Base-by-base conservation (phyloP, 2,888 invertebrate species). In the Campoletis raptor region DNA sequence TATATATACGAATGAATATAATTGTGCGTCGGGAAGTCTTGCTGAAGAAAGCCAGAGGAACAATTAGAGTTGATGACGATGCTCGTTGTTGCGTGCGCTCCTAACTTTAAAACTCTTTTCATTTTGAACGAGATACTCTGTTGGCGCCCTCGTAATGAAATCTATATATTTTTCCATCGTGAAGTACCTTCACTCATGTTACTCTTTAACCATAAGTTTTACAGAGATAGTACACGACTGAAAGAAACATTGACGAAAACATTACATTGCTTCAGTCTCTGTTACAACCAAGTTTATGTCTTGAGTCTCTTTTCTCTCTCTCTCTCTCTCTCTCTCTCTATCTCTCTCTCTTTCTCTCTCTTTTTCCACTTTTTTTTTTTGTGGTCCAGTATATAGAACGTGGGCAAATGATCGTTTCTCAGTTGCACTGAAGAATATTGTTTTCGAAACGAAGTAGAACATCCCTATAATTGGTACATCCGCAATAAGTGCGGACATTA, bases 391-490 rank as follows among this genome's bases (percentile, higher is more conserved):
- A 70, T 52, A 57, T 48, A 42, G 61, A 24, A 73, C 37, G 52
- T 64, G 48, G 18, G 48, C 81, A 40, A 52, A 67, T 83, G 67
- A 72, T 77, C 69, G 57, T 78, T 54, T 70, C 81, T 81, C 64
- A 72, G 81, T 81, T 74, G 67, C 61, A 83, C 52, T n/a, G 77
- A 81, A 73, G 83, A 78, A 83, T 86, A 86, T 83, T 86, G 83
- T 89, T 89, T 88, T 89, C 87, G 88, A 90, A 90, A 89, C 86
- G 83, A 87, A 88, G 88, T 86, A 87, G 87, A 88, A 87, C 87
- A 80, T 86, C 79, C 85, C 82, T 89, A 69, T 82, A 90, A 90
- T 90, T 90, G 90, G 89, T 88, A 89, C 88, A 90, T 89, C 88
- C 88, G 88, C 89, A 88, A 87, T 89, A 89, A 87, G 84, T 84